Base-by-base conservation (phyloP, 2,113 vertebrate genomes). In the Myotis lucifugus region DNA sequence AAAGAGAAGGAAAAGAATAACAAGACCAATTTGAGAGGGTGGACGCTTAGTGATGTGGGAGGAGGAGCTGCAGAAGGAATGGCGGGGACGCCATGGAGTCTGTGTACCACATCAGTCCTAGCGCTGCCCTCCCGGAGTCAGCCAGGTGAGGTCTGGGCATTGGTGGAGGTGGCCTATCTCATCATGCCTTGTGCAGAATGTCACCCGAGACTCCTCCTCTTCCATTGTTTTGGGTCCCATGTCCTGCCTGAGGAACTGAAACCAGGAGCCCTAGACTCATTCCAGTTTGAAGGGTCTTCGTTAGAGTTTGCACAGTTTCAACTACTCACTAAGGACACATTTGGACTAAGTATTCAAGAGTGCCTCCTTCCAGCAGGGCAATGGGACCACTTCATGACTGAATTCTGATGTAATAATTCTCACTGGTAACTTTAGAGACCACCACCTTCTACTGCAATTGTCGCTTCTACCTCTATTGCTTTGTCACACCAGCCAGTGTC, bases 1-100 rank as follows among this genome's bases (percentile, higher is more conserved):
- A 48, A 90, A 94, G 32, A 77, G n/a, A 88, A 92, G 52, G 29
- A 59, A 69, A 81, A 10, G n/a, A 72, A 69, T 4, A 67, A 42
- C 0, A 23, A 92, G 46, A 46, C 11, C 37, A 52, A 52, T 50
- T 23, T 17, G 23, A 59, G 50, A 56, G 69, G 6, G 18, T 37
- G 14, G 59, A 42, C 1, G 2, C 14, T 21, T 32, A 29, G 13
- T 56, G 32, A 48, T 50, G 1, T 11, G 13, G 50, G 34, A 67
- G 13, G 27, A 69, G 3, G 37, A 56, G 19, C 27, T 29, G 37
- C 54, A 21, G 40, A 61, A 23, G 54, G 25, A 27, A 32, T 25
- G n/a, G 3, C 23, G 3, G 19, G 27, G 82, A 54, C 0, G 0
- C 40, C 2, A 0, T 8, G 19, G 9, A 34, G 13, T 66, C 56